Conservation (phyloP, 2,113 vertebrate genomes). For the Pluvianellus socialis region DNA sequence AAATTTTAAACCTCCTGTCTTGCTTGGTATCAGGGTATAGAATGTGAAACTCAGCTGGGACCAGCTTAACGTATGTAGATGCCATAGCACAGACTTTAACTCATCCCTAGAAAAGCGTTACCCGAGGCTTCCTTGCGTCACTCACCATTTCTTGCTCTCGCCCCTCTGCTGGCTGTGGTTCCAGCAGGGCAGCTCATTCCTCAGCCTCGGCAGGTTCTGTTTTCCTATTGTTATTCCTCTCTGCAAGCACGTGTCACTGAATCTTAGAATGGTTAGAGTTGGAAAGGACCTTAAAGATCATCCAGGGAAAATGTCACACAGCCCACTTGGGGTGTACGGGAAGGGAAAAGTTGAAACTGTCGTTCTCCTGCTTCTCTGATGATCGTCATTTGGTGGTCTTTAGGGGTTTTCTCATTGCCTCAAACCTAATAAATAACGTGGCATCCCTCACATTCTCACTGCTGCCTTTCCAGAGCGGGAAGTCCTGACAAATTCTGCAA, state of each 20-base stretch:
- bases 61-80: background rate
- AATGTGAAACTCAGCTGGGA: background rate
- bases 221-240: background rate
- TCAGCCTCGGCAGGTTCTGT: background rate
- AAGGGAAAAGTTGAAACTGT: background rate
- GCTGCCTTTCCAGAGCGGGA: background rate
- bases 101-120: background rate
- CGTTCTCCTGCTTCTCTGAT: background rate
- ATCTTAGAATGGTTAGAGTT: background rate
- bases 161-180: too few relatives aligned
- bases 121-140: background rate
- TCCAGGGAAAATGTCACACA: background rate
- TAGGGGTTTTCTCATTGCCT: background rate
- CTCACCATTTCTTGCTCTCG: rapidly evolving
- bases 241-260: background rate
- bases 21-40: background rate
- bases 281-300: background rate
- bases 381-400: background rate
- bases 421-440: background rate
- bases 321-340: background rate
- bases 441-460: rapidly evolving
- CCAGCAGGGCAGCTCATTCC: background rate
- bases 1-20: background rate
- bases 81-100: background rate
- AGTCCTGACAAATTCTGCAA: background rate